Evolutionary conservation across 2,888 invertebrate species (phyloP).

Genomic region (Didymodactylos carnosus): DNA sequence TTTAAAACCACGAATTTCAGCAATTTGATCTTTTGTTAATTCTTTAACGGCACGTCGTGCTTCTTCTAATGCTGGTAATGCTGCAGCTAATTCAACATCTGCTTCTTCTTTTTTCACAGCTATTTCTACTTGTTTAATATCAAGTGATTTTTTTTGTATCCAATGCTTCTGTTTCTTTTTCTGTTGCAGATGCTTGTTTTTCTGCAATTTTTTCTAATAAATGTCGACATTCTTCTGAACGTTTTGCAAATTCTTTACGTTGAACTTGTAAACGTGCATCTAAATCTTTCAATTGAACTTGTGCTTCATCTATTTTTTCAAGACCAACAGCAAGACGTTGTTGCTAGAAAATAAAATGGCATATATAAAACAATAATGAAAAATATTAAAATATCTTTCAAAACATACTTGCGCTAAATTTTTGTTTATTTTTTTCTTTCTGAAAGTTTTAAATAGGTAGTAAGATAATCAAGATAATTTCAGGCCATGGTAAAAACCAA

Average conservation of each 20-base stretch:
- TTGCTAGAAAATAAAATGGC: conserved; percentile 38
- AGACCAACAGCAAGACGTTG: conserved; percentile 51
- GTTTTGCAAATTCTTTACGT: conserved; percentile 57
- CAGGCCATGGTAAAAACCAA: conserved; percentile 82
- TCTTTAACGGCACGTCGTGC: conserved; percentile 59
- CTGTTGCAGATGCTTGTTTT: conserved; percentile 42
- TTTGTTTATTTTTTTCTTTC: conserved; percentile 46
- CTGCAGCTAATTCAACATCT: conserved; percentile 55
- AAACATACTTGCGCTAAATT: conserved; percentile 36
- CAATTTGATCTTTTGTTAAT: conserved; percentile 68
- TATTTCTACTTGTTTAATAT: conserved; percentile 41
- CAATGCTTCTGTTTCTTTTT: conserved; percentile 58
- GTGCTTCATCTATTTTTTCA: conserved; percentile 67
- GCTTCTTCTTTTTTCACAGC: conserved; percentile 42
- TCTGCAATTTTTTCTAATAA: conserved; percentile 55
- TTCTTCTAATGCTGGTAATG: conserved; percentile 61
- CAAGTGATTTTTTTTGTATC: conserved; percentile 60
- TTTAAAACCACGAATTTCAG: conserved; percentile 47
- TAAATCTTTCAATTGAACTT: conserved; percentile 54
- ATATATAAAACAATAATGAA: conserved; percentile 7
- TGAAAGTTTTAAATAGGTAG: conserved; percentile 53
- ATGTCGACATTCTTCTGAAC: conserved; percentile 57
- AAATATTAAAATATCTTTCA: background rate
- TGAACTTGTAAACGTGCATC: conserved; percentile 61
- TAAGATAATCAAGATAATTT: conserved; percentile 71